Base-by-base conservation (phyloP, 2,888 invertebrate species). In the Choreutis nemorana region DNA sequence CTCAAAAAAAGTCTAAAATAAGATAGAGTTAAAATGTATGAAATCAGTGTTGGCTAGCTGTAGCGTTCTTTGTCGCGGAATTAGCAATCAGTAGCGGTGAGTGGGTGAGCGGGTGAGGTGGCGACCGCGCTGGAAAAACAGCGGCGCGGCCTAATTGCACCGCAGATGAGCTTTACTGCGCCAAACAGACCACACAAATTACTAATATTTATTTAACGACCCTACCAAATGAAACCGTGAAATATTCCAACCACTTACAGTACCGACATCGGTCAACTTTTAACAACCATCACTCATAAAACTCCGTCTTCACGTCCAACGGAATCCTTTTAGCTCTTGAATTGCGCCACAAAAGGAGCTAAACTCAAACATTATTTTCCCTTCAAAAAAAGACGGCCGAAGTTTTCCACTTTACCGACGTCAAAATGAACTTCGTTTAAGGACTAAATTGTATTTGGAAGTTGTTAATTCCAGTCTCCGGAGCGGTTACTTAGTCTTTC, bases 401-500 rank as follows among this genome's bases (percentile, higher is more conserved):
- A 75, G 53, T 77, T 75, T 72, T 64, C 65, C 66, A 70, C 72
- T 73, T 73, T 65, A 45, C 61, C 62, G 57, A 49, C 65, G 62
- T 63, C 65, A 60, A 64, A 72, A 70, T 61, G 61, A 67, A 71
- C 60, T 71, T 70, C 57, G 55, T 66, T 65, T 63, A 66, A 63
- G 57, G 56, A 55, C 61, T 55, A 67, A 72, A 73, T 77, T 73
- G 64, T 75, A 72, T 78, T 73, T 63, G 43, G 50, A 73, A 75
- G 57, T 77, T 77, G 70, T 67, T 72, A 75, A 75, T 72, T 72
- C 68, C 46, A 55, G 64, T 61, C 67, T 64, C 50, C 52, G 44
- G 59, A 59, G 55, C 58, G 55, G 63, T 67, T 63, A 61, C 64
- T 72, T 72, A 71, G 73, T 64, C 70, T 72, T 73, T 77, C 75